Evolutionary conservation across 2,113 vertebrate species (phyloP).

Genomic region (Orthonyx spaldingii): DNA sequence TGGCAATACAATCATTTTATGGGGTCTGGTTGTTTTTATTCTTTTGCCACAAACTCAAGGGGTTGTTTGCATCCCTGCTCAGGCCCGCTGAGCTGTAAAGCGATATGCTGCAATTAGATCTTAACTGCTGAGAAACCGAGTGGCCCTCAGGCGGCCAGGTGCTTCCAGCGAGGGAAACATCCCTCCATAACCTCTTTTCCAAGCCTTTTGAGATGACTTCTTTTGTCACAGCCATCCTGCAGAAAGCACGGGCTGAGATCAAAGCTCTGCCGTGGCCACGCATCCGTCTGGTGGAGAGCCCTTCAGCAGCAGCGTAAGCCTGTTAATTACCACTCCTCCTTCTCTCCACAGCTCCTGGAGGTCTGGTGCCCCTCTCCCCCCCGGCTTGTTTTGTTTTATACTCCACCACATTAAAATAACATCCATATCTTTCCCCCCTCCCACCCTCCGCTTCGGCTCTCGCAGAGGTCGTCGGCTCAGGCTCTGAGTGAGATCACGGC

Average conservation of each 20-base stretch:
- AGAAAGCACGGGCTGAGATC: constrained; percentile 9
- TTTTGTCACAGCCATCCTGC: not conserved
- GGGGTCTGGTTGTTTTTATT: not conserved
- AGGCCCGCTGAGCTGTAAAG: not conserved
- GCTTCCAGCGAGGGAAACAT: not conserved
- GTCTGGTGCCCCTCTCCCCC: not conserved
- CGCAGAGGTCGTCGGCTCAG: constrained; percentile 77
- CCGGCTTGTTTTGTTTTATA: not conserved
- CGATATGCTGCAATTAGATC: not conserved
- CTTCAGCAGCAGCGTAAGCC: not conserved
- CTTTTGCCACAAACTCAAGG: not conserved
- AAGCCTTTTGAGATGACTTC: not conserved
- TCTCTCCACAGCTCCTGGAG: not conserved
- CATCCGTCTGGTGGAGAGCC: not conserved
- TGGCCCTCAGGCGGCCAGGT: not conserved
- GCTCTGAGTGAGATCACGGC: constrained; percentile 85
- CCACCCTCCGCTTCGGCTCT: constrained; percentile 60
- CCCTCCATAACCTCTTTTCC: not conserved
- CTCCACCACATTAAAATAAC: constrained; percentile 33
- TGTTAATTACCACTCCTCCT: not conserved
- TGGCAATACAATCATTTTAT: not conserved
- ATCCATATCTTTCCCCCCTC: not conserved
- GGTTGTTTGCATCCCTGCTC: not conserved
- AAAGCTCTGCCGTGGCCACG: constrained; percentile 3
- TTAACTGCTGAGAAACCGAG: not conserved